Conservation (phyloP, 2,888 invertebrate genomes). For the Tiliacea citrago region DNA sequence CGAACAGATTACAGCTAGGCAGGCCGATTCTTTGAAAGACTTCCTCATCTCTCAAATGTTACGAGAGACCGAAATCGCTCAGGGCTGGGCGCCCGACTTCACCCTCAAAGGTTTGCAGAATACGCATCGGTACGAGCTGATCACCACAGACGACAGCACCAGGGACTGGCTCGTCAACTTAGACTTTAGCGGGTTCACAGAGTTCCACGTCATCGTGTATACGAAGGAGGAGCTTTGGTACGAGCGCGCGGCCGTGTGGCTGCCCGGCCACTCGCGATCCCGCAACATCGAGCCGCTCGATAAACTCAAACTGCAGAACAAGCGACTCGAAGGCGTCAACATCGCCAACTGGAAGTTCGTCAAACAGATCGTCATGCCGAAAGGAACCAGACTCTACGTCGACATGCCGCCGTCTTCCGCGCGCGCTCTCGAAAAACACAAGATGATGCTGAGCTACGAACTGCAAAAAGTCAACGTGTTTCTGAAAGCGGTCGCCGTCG, state of each 20-base stretch:
- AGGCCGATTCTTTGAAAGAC: conserved; percentile 77
- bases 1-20: conserved; percentile 73
- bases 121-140: conserved; percentile 78
- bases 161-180: conserved; percentile 81
- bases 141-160: conserved; percentile 77
- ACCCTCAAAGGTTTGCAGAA: conserved; percentile 82
- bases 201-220: conserved; percentile 82
- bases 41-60: conserved; percentile 80
- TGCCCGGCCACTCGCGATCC: conserved; percentile 83
- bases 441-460: conserved; percentile 85
- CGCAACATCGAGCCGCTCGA: conserved; percentile 79
- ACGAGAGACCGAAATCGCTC: conserved; percentile 69
- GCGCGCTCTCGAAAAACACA: conserved; percentile 79
- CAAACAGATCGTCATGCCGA: conserved; percentile 79
- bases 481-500: conserved; percentile 83
- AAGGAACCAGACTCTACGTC: conserved; percentile 84
- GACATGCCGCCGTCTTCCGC: conserved; percentile 86
- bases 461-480: conserved; percentile 85
- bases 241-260: conserved; percentile 86
- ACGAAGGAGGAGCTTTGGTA: conserved; percentile 85
- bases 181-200: conserved; percentile 77
- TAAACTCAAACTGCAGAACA: conserved; percentile 84
- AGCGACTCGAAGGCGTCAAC: conserved; percentile 74
- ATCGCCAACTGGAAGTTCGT: conserved; percentile 86
- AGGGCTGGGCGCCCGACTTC: conserved; percentile 81